Conservation (phyloP, 2,113 vertebrate genomes). For the Onychorhynchus coronatus region DNA sequence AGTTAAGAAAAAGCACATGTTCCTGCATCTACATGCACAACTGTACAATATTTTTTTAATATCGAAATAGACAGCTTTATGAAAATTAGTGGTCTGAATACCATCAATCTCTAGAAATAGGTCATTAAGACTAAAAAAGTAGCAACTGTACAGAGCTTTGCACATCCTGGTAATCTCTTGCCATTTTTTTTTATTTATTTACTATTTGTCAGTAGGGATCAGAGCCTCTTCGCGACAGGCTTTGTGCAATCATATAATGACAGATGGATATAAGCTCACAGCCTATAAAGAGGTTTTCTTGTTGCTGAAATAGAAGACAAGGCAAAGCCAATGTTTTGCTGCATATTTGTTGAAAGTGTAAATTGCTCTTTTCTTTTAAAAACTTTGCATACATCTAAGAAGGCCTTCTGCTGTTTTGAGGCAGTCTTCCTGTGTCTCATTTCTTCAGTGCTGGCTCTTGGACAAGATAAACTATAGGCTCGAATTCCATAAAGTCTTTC, state of each 20-base stretch:
- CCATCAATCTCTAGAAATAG: not conserved
- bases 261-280: not conserved
- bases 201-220: not conserved
- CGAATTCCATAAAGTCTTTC: not conserved
- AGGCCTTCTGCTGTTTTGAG: not conserved
- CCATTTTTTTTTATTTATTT: not conserved
- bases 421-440: not conserved
- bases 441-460: not conserved
- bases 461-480: not conserved
- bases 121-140: not conserved
- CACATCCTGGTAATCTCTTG: not conserved
- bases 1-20: not conserved
- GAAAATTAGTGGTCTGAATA: not conserved
- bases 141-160: not conserved
- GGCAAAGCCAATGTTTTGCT: not conserved
- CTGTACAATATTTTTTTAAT: not conserved
- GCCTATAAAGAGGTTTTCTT: not conserved
- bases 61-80: not conserved
- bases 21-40: not conserved
- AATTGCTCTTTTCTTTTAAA: not conserved
- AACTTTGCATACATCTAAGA: not conserved
- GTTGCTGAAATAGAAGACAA: not conserved
- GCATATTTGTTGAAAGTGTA: not conserved
- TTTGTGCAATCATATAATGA: not conserved
- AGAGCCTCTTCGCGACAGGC: not conserved